Base-by-base conservation (phyloP, 2,797 vertebrate species). In the Limnodromus scolopaceus region DNA sequence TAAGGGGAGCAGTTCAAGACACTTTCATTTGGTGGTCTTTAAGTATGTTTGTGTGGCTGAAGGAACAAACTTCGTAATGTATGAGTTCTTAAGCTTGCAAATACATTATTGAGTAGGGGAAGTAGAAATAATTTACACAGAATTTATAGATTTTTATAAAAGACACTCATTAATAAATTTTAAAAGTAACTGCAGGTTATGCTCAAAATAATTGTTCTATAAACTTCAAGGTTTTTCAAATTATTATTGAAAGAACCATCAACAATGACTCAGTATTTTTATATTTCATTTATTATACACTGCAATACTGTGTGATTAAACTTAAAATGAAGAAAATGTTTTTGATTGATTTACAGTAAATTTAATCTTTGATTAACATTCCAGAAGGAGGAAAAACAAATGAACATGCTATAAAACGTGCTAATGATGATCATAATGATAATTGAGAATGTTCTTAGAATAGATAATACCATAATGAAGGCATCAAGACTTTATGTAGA, bases 321-420 rank as follows among this genome's bases (percentile, higher is more conserved):
- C 7, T 34, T 77, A 68, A 93, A 94, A 91, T 22, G 32, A 74
- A 85, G 55, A 76, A 94, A 91, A 85, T 41, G 7, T 2, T 38
- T 92, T 92, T 86, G 22, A 82, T 74, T 82, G 82, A 88, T 96
- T 94, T 95, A 90, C 51, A 90, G 83, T 84, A 89, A 95, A 95
- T 90, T 78, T 93, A 90, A 90, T 96, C 54, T 92, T 84, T 90
- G 82, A 92, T 94, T 94, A 95, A 79, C 54, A 88, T 93, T 94
- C 66, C 54, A 90, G 57, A 92, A 94, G 11, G 30, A 81, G 24
- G 15, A 84, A 93, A 96, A 96, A 69, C 88, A 94, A 94, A 90
- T 78, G 79, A 95, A 86, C 58, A 82, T 65, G 72, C 83, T 93
- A 87, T 88, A 83, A 94, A 96, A 87, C 69, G 74, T 64, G 79